Evolutionary conservation across 2,113 vertebrate species (phyloP).

Genomic region (Leptosomus discolor): DNA sequence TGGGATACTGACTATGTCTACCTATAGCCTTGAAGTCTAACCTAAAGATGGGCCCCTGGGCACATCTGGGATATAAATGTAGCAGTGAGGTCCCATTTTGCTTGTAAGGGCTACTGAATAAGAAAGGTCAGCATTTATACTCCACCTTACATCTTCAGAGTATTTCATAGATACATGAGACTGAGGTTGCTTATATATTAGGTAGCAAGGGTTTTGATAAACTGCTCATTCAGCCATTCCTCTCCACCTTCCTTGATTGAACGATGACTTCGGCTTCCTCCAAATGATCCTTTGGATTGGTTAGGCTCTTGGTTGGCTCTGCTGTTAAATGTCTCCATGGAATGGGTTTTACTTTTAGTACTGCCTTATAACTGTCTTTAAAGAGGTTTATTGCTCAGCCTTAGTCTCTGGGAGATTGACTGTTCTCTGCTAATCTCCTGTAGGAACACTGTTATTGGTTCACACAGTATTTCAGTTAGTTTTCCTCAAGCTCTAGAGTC

Average conservation of each 20-base stretch:
- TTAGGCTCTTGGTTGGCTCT: background rate
- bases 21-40: background rate
- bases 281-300: background rate
- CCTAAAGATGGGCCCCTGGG: background rate
- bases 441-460: background rate
- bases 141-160: background rate
- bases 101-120: background rate
- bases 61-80: background rate
- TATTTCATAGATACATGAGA: background rate
- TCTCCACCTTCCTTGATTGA: background rate
- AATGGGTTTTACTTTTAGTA: background rate
- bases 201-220: background rate
- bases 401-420: background rate
- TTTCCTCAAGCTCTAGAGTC: background rate
- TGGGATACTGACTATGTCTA: background rate
- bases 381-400: conserved; percentile 12
- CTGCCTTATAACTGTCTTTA: background rate
- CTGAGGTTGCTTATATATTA: background rate
- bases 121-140: background rate
- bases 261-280: background rate
- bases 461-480: background rate
- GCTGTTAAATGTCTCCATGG: background rate
- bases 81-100: background rate
- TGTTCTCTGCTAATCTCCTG: background rate
- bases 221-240: background rate